These are phyloP conservation scores for Micropoecilia bifurca DNA, from an alignment of 2,797 vertebrate genomes.

Conservation along the genomic window DNA sequence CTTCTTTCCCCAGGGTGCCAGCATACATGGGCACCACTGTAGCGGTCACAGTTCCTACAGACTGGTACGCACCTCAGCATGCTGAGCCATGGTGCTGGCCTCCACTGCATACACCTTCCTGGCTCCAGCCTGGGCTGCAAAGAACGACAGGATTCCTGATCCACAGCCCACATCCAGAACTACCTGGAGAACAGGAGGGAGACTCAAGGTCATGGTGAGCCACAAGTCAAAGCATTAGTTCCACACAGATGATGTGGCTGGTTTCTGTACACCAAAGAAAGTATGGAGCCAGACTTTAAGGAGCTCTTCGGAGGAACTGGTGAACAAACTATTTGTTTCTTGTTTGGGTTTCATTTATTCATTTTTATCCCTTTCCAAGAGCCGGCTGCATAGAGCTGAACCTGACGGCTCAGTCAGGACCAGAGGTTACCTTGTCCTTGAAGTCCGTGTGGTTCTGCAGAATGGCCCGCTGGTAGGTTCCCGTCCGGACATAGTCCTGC, in stretches of 20 bases:
- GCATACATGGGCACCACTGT: background rate
- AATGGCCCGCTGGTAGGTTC: constrained; percentile 96
- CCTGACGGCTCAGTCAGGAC: background rate
- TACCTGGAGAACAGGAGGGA: constrained; percentile 78
- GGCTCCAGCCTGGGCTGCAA: constrained; percentile 94
- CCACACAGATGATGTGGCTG: background rate
- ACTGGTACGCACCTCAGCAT: constrained; percentile 86
- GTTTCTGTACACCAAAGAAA: background rate
- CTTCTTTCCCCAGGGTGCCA: background rate
- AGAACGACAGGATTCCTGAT: constrained; percentile 96
- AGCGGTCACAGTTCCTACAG: background rate
- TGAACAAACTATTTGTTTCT: background rate
- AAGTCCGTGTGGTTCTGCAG: constrained; percentile 97
- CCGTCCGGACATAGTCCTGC: constrained; percentile 97
- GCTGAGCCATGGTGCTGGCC: constrained; percentile 97
- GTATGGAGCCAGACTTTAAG: background rate
- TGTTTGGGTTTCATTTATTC: background rate
- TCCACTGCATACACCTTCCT: constrained; percentile 97
- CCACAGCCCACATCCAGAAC: constrained; percentile 96
- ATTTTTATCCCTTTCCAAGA: background rate
- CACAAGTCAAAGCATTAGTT: background rate
- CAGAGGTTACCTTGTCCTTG: constrained; percentile 89
- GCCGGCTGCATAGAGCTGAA: background rate
- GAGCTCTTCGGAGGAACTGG: background rate
- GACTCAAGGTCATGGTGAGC: background rate